Base-by-base conservation (phyloP, 2,888 invertebrate genomes). In the Apotomis turbidana region DNA sequence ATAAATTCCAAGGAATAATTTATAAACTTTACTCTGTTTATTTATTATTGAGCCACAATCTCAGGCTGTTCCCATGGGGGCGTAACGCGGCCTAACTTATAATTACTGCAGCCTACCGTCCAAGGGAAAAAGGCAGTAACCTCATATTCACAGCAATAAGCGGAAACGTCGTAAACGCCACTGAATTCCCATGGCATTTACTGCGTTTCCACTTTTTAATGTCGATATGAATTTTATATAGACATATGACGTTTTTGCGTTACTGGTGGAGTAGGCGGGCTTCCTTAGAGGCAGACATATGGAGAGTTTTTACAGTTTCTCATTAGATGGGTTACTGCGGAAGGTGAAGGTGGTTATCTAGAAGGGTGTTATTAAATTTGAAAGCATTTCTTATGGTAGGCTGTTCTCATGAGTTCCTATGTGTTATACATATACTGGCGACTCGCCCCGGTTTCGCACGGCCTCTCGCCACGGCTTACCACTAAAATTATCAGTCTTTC, bases 281-380 rank as follows among this genome's bases (percentile, higher is more conserved):
- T 70, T 70, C 70, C 64, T 64, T 57, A 62, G 62, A 27, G 67
- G 60, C 71, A 67, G 71, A 67, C 60, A 49, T 67, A 55, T 62
- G 62, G 68, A 59, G 70, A 71, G 71, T 71, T 71, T 71, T 71
- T 71, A 71, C 61, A 54, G 51, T 62, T 67, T 57, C 71, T 67
- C 71, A 71, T 71, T 71, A 71, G 71, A 70, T 27, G 64, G 49
- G 12, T 15, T 66, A 58, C 57, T 41, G 5, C 61, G 71, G 66
- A 63, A 63, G 59, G 61, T 60, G 66, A 63, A 63, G 59, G 61
- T 60, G 59, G 54, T 57, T 70, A 70, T 71, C 64, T 71, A 59
- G 67, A 60, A 71, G 67, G 57, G 51, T 71, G 49, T 71, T 71
- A 71, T 71, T 71, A 71, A 71, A 62, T 61, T 52, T 57, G 67